Evolutionary conservation across 2,797 vertebrate species (phyloP).

Genomic region (Carcharodon carcharias): DNA sequence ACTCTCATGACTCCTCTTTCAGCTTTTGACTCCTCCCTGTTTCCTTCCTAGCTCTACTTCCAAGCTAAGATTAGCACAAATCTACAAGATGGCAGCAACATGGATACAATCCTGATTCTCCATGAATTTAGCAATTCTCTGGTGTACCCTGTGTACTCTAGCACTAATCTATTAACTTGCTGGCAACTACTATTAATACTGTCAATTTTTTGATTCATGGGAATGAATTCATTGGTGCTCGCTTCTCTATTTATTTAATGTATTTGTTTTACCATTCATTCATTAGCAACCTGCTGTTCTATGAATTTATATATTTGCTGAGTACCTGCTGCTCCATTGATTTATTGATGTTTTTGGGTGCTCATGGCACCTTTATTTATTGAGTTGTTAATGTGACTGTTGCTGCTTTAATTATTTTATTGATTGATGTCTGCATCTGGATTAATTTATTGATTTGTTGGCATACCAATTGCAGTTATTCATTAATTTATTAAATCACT

Average conservation of each 20-base stretch:
- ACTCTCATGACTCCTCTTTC: not conserved
- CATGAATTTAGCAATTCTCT: not conserved
- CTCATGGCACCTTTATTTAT: conserved; percentile 3
- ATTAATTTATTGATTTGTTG: not conserved
- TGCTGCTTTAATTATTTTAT: not conserved
- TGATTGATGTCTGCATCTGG: not conserved
- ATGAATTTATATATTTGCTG: not conserved
- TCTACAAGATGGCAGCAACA: not conserved
- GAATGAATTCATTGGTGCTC: not conserved
- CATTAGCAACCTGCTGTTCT: not conserved
- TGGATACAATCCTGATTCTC: not conserved
- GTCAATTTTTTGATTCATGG: not conserved
- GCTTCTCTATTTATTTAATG: not conserved
- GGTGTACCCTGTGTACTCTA: not conserved
- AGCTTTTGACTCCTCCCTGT: not conserved
- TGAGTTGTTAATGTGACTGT: not conserved
- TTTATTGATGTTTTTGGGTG: not conserved
- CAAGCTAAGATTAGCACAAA: not conserved
- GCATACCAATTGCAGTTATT: not conserved
- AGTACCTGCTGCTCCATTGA: not conserved
- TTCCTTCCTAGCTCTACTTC: not conserved
- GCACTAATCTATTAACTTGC: not conserved
- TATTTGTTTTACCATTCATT: not conserved
- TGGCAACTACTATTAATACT: not conserved
- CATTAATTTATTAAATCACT: not conserved